These are phyloP conservation scores for Megathymus violae DNA, from an alignment of 1,140 invertebrate genomes.

Conservation along the genomic window DNA sequence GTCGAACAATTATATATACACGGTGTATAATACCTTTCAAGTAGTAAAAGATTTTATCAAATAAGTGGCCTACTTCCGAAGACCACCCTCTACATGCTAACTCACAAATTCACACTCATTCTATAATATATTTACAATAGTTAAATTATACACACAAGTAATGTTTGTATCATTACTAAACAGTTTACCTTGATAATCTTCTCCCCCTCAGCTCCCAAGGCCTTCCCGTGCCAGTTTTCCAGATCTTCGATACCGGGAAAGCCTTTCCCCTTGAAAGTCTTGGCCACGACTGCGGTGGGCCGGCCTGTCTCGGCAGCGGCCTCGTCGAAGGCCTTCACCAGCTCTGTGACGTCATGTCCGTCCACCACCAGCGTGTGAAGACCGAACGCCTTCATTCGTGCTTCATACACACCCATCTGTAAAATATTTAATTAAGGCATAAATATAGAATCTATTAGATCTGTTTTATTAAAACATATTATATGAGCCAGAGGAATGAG, in stretches of 20 bases:
- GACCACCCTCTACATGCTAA: no score
- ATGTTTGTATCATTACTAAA: no score
- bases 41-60: no score
- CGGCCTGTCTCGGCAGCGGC: conserved; percentile 90
- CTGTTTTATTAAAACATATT: no score
- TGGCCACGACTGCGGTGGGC: conserved; percentile 97
- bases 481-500: no score
- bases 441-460: no score
- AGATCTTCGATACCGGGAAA: conserved; percentile 95
- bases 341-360: conserved; percentile 96
- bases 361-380: conserved; percentile 97
- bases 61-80: no score
- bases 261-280: conserved; percentile 97
- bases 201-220: conserved; percentile 92
- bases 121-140: no score
- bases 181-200: conserved; percentile 87
- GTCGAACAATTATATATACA: no score
- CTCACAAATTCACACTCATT: no score
- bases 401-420: conserved; percentile 92
- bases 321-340: conserved; percentile 94
- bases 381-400: conserved; percentile 96
- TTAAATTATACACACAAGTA: no score
- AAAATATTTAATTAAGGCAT: not conserved
- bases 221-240: conserved; percentile 99
- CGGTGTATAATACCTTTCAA: no score